phyloP scores from a whole-genome alignment of 1,140 invertebrate genomes.

The Phocides pigmalion region DNA sequence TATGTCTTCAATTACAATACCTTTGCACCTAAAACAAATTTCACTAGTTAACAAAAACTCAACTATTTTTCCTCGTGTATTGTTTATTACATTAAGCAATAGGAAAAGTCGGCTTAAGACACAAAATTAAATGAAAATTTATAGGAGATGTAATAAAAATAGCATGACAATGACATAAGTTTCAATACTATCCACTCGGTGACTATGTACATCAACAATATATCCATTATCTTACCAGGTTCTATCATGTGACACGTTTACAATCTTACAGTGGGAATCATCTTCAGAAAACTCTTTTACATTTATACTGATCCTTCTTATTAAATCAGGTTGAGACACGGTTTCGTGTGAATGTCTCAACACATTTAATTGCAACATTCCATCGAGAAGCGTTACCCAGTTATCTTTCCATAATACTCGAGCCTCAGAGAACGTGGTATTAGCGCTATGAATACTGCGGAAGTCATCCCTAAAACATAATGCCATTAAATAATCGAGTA shows the following conservation, averaged over 20 bases:
- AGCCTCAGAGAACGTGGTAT: conserved; percentile 42
- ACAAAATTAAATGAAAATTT: too few species aligned
- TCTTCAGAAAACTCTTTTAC: conserved; percentile 28
- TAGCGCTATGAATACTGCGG: conserved; percentile 44
- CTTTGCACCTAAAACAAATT: conserved; percentile 40
- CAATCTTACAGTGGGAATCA: neutral
- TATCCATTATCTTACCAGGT: conserved; percentile 30
- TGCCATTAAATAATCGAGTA: neutral
- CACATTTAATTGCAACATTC: conserved; percentile 47
- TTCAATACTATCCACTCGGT: too few species aligned
- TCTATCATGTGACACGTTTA: conserved; percentile 19
- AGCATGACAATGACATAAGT: too few species aligned
- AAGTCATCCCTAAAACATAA: conserved; percentile 45
- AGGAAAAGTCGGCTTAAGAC: too few species aligned
- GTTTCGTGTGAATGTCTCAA: conserved; percentile 37
- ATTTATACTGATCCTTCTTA: conserved; percentile 47
- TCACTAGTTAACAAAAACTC: too few species aligned
- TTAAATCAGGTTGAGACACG: conserved; percentile 39
- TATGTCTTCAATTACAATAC: conserved; percentile 38
- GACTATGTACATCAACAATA: too few species aligned
- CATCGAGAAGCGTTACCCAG: conserved; percentile 54
- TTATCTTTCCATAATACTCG: conserved; percentile 48
- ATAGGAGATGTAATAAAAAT: too few species aligned
- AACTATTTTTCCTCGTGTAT: too few species aligned
- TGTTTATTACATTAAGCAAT: too few species aligned